Percentiles rank a stretch among this genome's conserved stretches.
These are phyloP conservation scores for Drosophila dunni DNA, from an alignment of 1,140 invertebrate genomes.

Conservation along the genomic window DNA sequence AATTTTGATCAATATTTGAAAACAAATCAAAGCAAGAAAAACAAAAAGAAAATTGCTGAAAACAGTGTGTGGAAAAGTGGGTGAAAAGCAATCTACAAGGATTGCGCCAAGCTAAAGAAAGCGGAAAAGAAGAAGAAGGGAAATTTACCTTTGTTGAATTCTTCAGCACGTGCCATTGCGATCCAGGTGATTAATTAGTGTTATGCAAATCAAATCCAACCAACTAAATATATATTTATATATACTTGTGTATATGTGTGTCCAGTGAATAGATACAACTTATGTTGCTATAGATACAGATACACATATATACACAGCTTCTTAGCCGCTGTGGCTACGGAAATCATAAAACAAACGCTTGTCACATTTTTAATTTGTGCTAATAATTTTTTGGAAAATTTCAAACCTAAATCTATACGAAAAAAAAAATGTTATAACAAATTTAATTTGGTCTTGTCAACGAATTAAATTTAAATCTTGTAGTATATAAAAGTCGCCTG, in stretches of 20 bases:
- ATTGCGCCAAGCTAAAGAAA: conserved; percentile 40
- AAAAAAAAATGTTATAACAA: conserved; percentile 7
- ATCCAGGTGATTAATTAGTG: conserved; percentile 78
- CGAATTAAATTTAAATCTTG: neutral
- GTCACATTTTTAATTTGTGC: conserved; percentile 35
- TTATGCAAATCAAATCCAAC: conserved; percentile 9
- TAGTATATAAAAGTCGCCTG: conserved; percentile 6
- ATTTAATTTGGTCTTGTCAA: conserved; percentile 3
- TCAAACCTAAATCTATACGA: conserved; percentile 4
- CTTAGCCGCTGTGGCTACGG: neutral
- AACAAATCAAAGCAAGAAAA: conserved; percentile 22
- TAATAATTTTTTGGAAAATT: conserved; percentile 27
- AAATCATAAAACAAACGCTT: conserved; percentile 33
- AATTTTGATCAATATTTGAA: conserved; percentile 59
- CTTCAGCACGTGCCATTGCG: conserved; percentile 83
- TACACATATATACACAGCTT: conserved; percentile 7
- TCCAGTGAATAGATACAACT: neutral
- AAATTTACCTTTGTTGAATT: conserved; percentile 71
- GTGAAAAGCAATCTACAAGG: conserved; percentile 27
- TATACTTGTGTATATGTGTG: neutral
- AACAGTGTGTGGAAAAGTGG: conserved; percentile 6
- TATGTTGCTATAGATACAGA: conserved; percentile 4
- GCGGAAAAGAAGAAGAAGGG: conserved; percentile 12
- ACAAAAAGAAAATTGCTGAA: conserved; percentile 14
- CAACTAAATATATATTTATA: neutral